Conservation (phyloP, 2,888 invertebrate species). For the Rhorus exstirpatorius region DNA sequence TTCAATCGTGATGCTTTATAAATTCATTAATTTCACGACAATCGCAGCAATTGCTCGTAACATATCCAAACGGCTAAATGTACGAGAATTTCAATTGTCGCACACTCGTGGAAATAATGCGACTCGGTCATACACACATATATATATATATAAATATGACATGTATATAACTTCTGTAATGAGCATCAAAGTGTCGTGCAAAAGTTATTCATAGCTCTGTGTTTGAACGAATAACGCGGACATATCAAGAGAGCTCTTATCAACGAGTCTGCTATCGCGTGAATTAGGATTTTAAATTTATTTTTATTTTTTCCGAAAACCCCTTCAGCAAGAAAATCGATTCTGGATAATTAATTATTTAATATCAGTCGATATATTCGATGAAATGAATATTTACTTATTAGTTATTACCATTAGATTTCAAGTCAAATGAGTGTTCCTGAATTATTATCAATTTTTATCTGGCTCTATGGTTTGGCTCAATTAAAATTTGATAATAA, state of each 20-base stretch:
- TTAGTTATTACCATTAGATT: too few relatives aligned
- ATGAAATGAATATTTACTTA: too few relatives aligned
- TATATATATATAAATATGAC: too few relatives aligned
- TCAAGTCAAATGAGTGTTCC: too few relatives aligned
- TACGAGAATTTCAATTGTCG: not conserved
- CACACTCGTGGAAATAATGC: slow-evolving; percentile 19
- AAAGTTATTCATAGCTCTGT: slow-evolving; percentile 28
- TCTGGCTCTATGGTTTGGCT: too few relatives aligned
- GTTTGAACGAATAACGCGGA: slow-evolving; percentile 2
- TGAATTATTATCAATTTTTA: too few relatives aligned
- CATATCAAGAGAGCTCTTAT: slow-evolving; percentile 41
- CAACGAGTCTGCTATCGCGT: slow-evolving; percentile 27
- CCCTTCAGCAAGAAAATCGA: too few relatives aligned
- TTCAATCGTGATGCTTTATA: not conserved
- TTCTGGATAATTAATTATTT: too few relatives aligned
- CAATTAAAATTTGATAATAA: too few relatives aligned
- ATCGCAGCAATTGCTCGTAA: slow-evolving; percentile 4
- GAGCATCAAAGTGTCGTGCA: slow-evolving; percentile 18
- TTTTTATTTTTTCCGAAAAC: too few relatives aligned
- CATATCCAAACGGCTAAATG: slow-evolving; percentile 4
- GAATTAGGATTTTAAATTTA: slow-evolving; percentile 49
- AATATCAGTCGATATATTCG: too few relatives aligned
- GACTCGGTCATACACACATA: not conserved
- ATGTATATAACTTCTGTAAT: slow-evolving; percentile 11
- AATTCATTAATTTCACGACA: not conserved